These are phyloP conservation scores for Philaenus spumarius DNA, from an alignment of 1,140 invertebrate genomes.

Conservation along the genomic window DNA sequence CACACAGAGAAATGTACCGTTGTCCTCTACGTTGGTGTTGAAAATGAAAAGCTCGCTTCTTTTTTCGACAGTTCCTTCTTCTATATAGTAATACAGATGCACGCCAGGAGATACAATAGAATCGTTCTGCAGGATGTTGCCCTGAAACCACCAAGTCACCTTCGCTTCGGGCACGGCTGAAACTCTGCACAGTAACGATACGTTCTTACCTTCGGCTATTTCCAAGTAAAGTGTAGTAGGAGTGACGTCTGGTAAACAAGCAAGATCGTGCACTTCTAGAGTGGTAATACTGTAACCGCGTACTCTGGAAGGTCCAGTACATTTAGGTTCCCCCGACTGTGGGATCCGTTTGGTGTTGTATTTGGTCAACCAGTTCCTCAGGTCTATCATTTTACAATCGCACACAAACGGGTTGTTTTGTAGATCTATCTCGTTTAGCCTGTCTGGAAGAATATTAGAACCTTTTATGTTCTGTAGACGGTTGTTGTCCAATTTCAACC, in stretches of 20 bases:
- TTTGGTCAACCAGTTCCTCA: constrained; percentile 69
- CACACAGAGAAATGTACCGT: constrained; percentile 72
- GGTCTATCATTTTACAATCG: constrained; percentile 68
- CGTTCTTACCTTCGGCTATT: constrained; percentile 68
- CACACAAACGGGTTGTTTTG: constrained; percentile 86
- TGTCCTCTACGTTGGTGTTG: constrained; percentile 63
- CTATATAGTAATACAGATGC: constrained; percentile 57
- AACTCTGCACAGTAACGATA: constrained; percentile 69
- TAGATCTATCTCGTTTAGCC: constrained; percentile 67
- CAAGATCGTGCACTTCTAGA: constrained; percentile 64
- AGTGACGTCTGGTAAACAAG: constrained; percentile 70
- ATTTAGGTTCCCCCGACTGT: constrained; percentile 62
- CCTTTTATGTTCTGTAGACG: constrained; percentile 62
- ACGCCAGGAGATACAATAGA: constrained; percentile 53
- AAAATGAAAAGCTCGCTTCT: constrained; percentile 67
- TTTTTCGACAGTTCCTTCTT: constrained; percentile 61
- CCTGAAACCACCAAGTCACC: constrained; percentile 74
- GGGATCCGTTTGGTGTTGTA: constrained; percentile 69
- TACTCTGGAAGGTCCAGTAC: constrained; percentile 59
- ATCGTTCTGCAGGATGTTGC: constrained; percentile 61
- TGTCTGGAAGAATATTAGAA: constrained; percentile 58
- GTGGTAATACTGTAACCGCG: constrained; percentile 58
- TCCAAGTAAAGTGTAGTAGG: constrained; percentile 64
- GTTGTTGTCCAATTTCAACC: constrained; percentile 77
- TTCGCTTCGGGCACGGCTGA: constrained; percentile 69